Conservation (phyloP, 2,797 vertebrate species). For the Alfaro cultratus region DNA sequence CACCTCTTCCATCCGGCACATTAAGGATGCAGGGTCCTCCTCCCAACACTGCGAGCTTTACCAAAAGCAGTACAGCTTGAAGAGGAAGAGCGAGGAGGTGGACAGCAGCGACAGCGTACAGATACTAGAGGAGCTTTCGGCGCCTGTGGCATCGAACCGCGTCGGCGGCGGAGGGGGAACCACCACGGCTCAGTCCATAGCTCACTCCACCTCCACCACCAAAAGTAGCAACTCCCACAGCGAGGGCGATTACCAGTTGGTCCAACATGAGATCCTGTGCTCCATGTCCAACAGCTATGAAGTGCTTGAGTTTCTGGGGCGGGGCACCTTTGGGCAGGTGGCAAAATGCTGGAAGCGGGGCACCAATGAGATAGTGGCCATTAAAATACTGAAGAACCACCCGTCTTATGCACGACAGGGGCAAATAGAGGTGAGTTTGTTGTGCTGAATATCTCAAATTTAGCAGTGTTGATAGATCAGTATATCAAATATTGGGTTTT, state of each 20-base stretch:
- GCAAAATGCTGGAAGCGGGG: slow-evolving; percentile 98
- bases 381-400: slow-evolving; percentile 98
- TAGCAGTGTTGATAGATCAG: background rate
- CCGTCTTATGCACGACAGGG: slow-evolving; percentile 97
- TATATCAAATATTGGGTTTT: no score
- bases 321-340: slow-evolving; percentile 97
- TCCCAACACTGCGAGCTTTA: slow-evolving; percentile 86
- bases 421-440: slow-evolving; percentile 90
- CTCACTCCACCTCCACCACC: slow-evolving; percentile 88
- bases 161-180: slow-evolving; percentile 79
- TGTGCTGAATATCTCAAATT: background rate
- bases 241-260: slow-evolving; percentile 98
- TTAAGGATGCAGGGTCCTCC: slow-evolving; percentile 83
- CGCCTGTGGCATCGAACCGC: slow-evolving; percentile 91
- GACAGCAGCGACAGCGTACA: slow-evolving; percentile 99
- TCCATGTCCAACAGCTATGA: slow-evolving; percentile 98
- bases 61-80: slow-evolving; percentile 93
- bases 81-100: slow-evolving; percentile 93
- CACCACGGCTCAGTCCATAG: slow-evolving; percentile 91
- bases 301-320: slow-evolving; percentile 96
- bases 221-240: slow-evolving; percentile 96
- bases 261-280: slow-evolving; percentile 98
- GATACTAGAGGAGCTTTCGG: slow-evolving; percentile 98
- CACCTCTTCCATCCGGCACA: slow-evolving; percentile 83
- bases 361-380: slow-evolving; percentile 98